phyloP scores from a whole-genome alignment of 2,797 vertebrate species.

The Enteromius anoplus region DNA sequence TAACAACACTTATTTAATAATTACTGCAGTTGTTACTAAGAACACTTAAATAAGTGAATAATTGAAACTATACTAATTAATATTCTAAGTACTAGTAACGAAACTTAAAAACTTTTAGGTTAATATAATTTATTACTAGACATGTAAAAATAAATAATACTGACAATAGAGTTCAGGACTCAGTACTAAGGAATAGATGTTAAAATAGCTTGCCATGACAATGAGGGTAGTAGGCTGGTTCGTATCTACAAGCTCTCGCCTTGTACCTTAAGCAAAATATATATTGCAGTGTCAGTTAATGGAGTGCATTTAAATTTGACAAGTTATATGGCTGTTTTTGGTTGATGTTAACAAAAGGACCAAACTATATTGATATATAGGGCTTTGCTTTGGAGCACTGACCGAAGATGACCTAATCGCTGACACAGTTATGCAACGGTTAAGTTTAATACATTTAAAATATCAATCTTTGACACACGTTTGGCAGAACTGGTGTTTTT shows the following conservation, averaged over 20 bases:
- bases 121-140: background rate
- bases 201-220: background rate
- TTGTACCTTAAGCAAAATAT: background rate
- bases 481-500: background rate
- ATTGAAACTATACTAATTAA: background rate
- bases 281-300: background rate
- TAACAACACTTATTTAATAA: background rate
- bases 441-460: constrained; percentile 4
- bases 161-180: too few relatives aligned
- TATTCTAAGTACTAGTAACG: too few relatives aligned
- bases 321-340: background rate
- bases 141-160: background rate
- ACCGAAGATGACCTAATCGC: constrained; percentile 64
- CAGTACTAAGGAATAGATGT: background rate
- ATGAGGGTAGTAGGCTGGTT: constrained; percentile 9
- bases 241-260: background rate
- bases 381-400: constrained; percentile 55
- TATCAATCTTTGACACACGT: background rate
- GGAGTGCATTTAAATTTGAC: background rate
- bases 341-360: background rate
- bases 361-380: background rate
- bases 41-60: background rate
- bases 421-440: constrained; percentile 77
- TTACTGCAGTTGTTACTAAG: rapidly evolving
- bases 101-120: background rate